Percentiles rank a stretch among this genome's conserved stretches.
phyloP scores from a whole-genome alignment of 2,797 vertebrate species.

The Ispidina lecontei region DNA sequence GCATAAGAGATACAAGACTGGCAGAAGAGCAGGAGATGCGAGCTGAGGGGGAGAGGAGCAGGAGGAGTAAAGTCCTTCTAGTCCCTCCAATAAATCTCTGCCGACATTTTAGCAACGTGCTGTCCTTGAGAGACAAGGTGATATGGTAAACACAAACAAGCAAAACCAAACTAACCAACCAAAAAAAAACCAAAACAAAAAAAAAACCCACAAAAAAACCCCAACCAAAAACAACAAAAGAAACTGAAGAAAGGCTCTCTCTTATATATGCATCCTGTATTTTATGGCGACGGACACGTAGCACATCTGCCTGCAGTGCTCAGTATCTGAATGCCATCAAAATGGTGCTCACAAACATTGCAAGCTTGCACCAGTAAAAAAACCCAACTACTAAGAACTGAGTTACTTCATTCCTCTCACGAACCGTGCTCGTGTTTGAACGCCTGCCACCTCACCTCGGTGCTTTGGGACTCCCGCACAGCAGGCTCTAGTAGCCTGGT shows the following conservation, averaged over 20 bases:
- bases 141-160: slow-evolving; percentile 20
- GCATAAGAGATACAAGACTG: neutral
- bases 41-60: neutral
- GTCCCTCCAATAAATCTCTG: slow-evolving; percentile 65
- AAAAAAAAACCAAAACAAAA: neutral
- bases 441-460: fast-evolving
- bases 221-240: neutral
- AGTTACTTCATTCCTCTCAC: neutral
- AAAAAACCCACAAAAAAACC: too few species aligned
- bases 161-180: neutral
- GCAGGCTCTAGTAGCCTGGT: too few species aligned
- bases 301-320: neutral
- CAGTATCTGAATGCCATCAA: neutral
- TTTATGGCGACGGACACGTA: neutral
- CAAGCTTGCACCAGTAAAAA: neutral
- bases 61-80: slow-evolving; percentile 15
- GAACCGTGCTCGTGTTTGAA: neutral
- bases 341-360: neutral
- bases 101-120: neutral
- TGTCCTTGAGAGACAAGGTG: slow-evolving; percentile 67
- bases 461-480: neutral
- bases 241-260: neutral
- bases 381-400: neutral
- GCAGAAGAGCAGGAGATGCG: neutral
- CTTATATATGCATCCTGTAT: neutral